Conservation (phyloP, 2,113 vertebrate species). For the Sylvia atricapilla region DNA sequence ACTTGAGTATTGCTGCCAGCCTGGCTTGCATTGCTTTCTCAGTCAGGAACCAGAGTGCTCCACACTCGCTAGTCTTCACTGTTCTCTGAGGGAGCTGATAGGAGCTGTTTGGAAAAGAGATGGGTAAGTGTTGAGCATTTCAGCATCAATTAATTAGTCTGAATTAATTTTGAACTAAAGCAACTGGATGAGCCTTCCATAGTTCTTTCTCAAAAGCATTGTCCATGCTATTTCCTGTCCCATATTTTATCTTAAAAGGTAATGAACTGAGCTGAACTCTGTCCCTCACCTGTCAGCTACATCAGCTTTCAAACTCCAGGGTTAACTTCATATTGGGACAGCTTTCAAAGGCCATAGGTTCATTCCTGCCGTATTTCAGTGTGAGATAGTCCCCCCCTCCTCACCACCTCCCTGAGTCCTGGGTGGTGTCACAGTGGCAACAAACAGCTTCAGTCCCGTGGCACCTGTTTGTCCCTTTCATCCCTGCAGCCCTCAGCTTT, state of each 20-base stretch:
- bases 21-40: neutral
- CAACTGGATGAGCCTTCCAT: neutral
- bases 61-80: neutral
- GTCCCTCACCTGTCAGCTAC: neutral
- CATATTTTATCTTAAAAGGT: neutral
- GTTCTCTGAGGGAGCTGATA: neutral
- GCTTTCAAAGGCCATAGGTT: neutral
- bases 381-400: neutral
- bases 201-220: neutral
- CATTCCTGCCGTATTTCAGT: neutral
- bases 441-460: neutral
- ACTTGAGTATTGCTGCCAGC: neutral
- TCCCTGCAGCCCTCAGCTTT: neutral
- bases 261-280: neutral
- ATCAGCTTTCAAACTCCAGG: neutral
- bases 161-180: neutral
- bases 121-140: neutral
- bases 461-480: neutral
- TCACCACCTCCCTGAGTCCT: neutral
- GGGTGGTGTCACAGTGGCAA: neutral
- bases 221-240: neutral
- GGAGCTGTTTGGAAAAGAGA: neutral
- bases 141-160: neutral
- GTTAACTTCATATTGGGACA: neutral
- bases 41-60: neutral